Evolutionary conservation across 2,113 vertebrate genomes (phyloP), one percentile per base, ranked within the genome.

Genomic region (Drymodes brunneopygia): DNA sequence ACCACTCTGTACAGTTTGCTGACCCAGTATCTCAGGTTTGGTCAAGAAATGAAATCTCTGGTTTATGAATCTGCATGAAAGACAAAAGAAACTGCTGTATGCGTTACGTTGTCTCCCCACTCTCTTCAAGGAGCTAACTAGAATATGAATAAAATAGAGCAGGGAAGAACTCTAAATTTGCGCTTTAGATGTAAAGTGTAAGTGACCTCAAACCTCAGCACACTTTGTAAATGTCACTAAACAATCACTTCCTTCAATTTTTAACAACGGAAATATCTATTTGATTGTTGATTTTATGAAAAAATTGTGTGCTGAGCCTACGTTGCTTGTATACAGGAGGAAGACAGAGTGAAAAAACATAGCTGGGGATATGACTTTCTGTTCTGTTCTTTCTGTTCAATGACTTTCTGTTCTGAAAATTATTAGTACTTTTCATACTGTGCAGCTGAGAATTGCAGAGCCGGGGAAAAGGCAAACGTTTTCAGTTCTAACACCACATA

Each of bases 291-390:
- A 64, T 54, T 71, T 64, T 75, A 28, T 38, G 44, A 60, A 45
- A 45, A 45, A 88, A 48, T 10, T 12, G 11, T 44, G 18, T 54
- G 22, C 57, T 1, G 8, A 72, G 31, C 22, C 24, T 42, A 15
- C 0, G 0, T 27, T 73, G 50, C 24, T 50, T 45, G 10, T 85
- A 1, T 50, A 35, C 16, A 50, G n/a, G 35, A 56, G 7, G 23
- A 60, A 53, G 25, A 70, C 28, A 67, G 78, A 65, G 45, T 25
- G 22, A 40, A 84, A 9, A 16, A 70, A 15, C 22, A 66, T 3
- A 61, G n/a, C 50, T 57, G 40, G 20, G 25, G 38, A 7, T 75
- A 20, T 9, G 6, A 48, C 36, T 47, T 72, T 51, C 19, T 73
- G 21, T 57, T 70, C 56, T 73, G 36, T n/a, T n/a, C n/a, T n/a